Evolutionary conservation across 2,888 invertebrate genomes (phyloP).

Genomic region (Flabesymbios commensalis): DNA sequence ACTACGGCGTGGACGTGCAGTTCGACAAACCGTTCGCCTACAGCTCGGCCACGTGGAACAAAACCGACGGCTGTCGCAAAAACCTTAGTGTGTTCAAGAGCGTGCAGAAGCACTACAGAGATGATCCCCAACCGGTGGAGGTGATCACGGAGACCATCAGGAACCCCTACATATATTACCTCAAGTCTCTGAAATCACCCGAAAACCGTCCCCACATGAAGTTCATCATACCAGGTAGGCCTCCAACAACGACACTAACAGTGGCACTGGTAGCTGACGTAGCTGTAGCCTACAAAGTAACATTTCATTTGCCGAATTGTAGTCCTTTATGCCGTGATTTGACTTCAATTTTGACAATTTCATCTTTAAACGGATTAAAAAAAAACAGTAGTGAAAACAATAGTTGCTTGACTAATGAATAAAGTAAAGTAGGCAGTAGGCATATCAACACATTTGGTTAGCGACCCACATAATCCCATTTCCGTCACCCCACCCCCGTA

Average conservation of each 20-base stretch:
- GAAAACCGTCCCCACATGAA: conserved; percentile 44
- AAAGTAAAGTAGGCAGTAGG: not conserved
- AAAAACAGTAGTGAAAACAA: not conserved
- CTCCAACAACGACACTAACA: not conserved
- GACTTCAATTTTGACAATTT: too few relatives aligned
- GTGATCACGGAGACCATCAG: conserved; percentile 11
- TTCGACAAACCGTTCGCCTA: conserved; percentile 50
- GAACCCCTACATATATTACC: conserved; percentile 40
- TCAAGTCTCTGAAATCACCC: conserved; percentile 34
- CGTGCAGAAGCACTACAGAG: conserved; percentile 11
- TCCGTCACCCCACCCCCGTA: too few relatives aligned
- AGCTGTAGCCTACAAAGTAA: too few relatives aligned
- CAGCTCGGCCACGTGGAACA: conserved; percentile 31
- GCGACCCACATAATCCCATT: too few relatives aligned
- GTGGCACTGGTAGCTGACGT: not conserved
- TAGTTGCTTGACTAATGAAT: not conserved
- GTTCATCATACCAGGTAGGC: conserved; percentile 46
- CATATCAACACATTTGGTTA: too few relatives aligned
- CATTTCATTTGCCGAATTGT: not conserved
- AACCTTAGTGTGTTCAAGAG: conserved; percentile 16
- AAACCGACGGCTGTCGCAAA: conserved; percentile 26
- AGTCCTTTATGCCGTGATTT: not conserved
- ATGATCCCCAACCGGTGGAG: conserved; percentile 12
- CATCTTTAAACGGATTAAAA: too few relatives aligned
- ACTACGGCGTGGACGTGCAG: conserved; percentile 32